Conservation (phyloP, 2,113 vertebrate species). For the Thalassoma bifasciatum region DNA sequence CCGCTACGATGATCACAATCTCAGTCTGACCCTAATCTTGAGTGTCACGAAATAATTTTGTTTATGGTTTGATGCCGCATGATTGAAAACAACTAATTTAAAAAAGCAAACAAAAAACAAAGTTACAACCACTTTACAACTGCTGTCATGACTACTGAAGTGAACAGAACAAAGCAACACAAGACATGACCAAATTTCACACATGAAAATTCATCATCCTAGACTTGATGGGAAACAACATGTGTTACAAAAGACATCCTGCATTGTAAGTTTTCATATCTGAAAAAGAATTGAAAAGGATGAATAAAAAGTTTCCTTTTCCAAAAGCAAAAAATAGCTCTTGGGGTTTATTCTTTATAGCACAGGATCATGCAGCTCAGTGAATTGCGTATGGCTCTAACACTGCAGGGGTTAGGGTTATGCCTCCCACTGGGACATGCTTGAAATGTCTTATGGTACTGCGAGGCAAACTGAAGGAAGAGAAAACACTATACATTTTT, state of each 20-base stretch:
- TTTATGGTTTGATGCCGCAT: too few relatives aligned
- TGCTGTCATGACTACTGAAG: too few relatives aligned
- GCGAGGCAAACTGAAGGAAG: conserved; percentile 8
- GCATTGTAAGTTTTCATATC: background rate
- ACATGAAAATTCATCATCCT: too few relatives aligned
- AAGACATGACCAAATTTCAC: too few relatives aligned
- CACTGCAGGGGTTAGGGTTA: conserved; percentile 25
- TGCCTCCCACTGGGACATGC: conserved; percentile 25
- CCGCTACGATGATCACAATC: background rate
- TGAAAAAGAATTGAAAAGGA: background rate
- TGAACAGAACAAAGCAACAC: too few relatives aligned
- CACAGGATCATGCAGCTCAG: conserved; percentile 9
- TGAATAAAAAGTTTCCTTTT: background rate
- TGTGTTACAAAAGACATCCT: background rate
- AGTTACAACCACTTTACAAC: too few relatives aligned
- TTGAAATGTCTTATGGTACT: conserved; percentile 21
- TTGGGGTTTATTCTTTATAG: background rate
- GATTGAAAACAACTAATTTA: too few relatives aligned
- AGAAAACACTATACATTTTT: conserved; percentile 12
- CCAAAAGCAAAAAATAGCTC: conserved; percentile 6
- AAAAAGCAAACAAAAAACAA: too few relatives aligned
- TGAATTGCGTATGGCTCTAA: conserved; percentile 3
- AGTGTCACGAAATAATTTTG: too few relatives aligned
- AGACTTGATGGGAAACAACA: background rate
- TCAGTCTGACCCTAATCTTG: background rate